Base-by-base conservation (phyloP, 2,797 vertebrate genomes). In the Monodelphis domestica region DNA sequence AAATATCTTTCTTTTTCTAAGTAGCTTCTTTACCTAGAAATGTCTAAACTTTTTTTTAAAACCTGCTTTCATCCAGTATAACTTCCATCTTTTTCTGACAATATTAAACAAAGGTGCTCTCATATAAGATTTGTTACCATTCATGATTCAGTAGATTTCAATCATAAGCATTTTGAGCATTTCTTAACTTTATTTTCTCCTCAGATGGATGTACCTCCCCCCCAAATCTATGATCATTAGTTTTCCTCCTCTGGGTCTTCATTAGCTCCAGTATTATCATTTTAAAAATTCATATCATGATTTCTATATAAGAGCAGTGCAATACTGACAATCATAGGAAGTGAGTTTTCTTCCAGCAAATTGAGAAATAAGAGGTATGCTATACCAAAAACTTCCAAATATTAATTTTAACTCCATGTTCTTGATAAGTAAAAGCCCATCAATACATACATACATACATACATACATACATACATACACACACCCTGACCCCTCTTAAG, bases 1-100 rank as follows among this genome's bases (percentile, higher is more conserved):
- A 53, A 89, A 95, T 91, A n/a, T 90, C 10, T 24, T 59, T 52
- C n/a, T 94, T 95, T 95, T 93, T 88, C 92, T 93, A 54, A 94
- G 94, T 95, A 38, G 38, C 17, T 70, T 33, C 30, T 29, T 90
- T 26, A 84, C 15, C n/a, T 54, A 91, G 53, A 53, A n/a, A 28
- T 53, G 52, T 63, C 57, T 63, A 33, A 63, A n/a, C 57, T 63
- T 63, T 94, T 55, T 91, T 24, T 11, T 1, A 2, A 90, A 11
- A 17, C 51, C 33, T 21, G 14, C 93, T 96, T 95, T 87, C 59
- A 95, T 70, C 53, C 30, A 78, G 59, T 94, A 93, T 17, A 88
- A n/a, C 87, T 56, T 93, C n/a, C n/a, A n/a, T 90, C 5, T 93
- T 91, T n/a, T 50, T n/a, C 17, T 38, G 14, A 38, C 17, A 70